These are phyloP conservation scores for Mechanitis messenoides DNA, from an alignment of 2,888 invertebrate genomes.

Conservation along the genomic window DNA sequence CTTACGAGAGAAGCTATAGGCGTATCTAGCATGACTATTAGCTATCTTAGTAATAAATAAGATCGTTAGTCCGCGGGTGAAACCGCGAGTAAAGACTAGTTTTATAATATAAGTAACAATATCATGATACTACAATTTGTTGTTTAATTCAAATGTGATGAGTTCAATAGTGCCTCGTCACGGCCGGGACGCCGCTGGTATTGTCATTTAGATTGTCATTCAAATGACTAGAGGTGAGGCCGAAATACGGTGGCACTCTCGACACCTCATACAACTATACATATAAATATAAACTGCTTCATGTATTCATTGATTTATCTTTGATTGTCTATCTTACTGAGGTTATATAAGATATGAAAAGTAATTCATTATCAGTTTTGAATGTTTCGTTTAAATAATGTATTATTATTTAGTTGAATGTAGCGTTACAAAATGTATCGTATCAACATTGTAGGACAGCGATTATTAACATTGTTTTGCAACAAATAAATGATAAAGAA, in stretches of 20 bases:
- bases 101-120: too few relatives aligned
- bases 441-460: constrained; percentile 48
- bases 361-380: too few relatives aligned
- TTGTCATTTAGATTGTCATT: constrained; percentile 72
- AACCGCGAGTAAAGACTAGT: too few relatives aligned
- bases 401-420: background rate
- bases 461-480: constrained; percentile 60
- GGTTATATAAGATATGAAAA: too few relatives aligned
- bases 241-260: constrained; percentile 68
- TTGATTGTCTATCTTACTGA: too few relatives aligned
- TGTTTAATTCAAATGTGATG: constrained; percentile 46
- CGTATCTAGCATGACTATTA: too few relatives aligned
- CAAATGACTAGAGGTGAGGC: constrained; percentile 49
- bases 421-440: constrained; percentile 20
- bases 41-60: too few relatives aligned
- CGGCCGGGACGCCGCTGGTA: constrained; percentile 60
- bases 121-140: constrained; percentile 35
- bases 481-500: constrained; percentile 69
- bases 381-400: background rate
- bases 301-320: too few relatives aligned
- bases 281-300: too few relatives aligned
- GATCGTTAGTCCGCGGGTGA: too few relatives aligned
- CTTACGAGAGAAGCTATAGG: too few relatives aligned
- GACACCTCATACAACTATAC: constrained; percentile 43
- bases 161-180: constrained; percentile 56